phyloP scores from a whole-genome alignment of 2,888 invertebrate genomes.

The Ophraella communa region DNA sequence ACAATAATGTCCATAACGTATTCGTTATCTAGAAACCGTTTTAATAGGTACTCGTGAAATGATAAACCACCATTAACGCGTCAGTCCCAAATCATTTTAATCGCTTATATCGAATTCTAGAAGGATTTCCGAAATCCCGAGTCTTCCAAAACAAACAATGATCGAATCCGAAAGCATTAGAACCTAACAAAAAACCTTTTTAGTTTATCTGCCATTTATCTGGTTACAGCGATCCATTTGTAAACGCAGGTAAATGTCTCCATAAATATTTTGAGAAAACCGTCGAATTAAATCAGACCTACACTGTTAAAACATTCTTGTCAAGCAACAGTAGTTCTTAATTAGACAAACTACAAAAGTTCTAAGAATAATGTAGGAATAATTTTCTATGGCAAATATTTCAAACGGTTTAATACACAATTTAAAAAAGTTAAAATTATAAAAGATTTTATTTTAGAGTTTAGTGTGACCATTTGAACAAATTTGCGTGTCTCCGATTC shows the following conservation, averaged over 20 bases:
- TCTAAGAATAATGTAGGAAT: too few relatives aligned
- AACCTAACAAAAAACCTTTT: conserved; percentile 28
- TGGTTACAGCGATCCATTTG: conserved; percentile 38
- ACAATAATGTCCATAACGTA: too few relatives aligned
- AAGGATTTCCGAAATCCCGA: conserved; percentile 8
- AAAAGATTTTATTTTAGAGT: too few relatives aligned
- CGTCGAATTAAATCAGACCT: background rate
- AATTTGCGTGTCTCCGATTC: too few relatives aligned
- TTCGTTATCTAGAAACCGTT: background rate
- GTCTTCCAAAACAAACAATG: conserved; percentile 18
- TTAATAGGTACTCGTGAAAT: conserved; percentile 8
- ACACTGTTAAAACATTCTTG: conserved; percentile 1
- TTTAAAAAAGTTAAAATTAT: too few relatives aligned
- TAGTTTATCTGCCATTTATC: conserved; percentile 37
- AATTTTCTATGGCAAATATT: too few relatives aligned
- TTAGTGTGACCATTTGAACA: too few relatives aligned
- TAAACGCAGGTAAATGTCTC: conserved; percentile 45
- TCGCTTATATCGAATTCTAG: background rate
- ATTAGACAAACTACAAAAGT: background rate
- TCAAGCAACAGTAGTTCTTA: background rate
- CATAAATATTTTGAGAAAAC: conserved; percentile 41
- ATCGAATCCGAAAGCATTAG: conserved; percentile 20
- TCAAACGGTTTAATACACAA: too few relatives aligned
- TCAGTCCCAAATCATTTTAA: background rate
- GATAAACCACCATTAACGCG: background rate